Evolutionary conservation across 2,797 vertebrate genomes (phyloP).

Genomic region (Pygocentrus nattereri): DNA sequence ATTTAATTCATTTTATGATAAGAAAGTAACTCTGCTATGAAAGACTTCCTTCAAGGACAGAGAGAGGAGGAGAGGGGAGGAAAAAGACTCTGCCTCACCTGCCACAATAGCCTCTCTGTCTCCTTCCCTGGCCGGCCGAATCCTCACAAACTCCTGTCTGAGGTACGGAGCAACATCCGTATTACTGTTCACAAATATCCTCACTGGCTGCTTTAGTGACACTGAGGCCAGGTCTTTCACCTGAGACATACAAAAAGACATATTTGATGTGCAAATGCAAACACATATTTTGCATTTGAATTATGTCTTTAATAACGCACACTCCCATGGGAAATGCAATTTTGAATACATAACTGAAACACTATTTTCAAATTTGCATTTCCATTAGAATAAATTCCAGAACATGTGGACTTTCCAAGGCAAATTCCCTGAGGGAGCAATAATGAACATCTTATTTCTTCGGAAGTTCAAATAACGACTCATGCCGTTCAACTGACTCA

Average conservation of each 20-base stretch:
- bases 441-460: too few relatives aligned
- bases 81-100: conserved; percentile 72
- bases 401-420: too few relatives aligned
- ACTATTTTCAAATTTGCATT: too few relatives aligned
- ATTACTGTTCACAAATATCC: conserved; percentile 98
- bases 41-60: not conserved
- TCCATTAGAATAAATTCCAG: too few relatives aligned
- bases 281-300: not conserved
- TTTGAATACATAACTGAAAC: too few relatives aligned
- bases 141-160: conserved; percentile 93
- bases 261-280: too few relatives aligned
- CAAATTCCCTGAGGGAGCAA: too few relatives aligned
- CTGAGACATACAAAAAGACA: conserved; percentile 69
- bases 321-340: too few relatives aligned
- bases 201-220: conserved; percentile 89
- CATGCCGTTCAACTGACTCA: not conserved
- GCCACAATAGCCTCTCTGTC: conserved; percentile 94
- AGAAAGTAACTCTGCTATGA: not conserved
- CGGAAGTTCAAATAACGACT: not conserved
- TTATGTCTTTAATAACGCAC: too few relatives aligned
- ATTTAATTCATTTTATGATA: not conserved
- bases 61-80: not conserved
- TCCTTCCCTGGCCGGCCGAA: conserved; percentile 90
- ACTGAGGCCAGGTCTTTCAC: conserved; percentile 96
- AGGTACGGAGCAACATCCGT: conserved; percentile 96